These are phyloP conservation scores for Psammodynastes pulverulentus DNA, from an alignment of 2,113 vertebrate genomes.

Conservation along the genomic window DNA sequence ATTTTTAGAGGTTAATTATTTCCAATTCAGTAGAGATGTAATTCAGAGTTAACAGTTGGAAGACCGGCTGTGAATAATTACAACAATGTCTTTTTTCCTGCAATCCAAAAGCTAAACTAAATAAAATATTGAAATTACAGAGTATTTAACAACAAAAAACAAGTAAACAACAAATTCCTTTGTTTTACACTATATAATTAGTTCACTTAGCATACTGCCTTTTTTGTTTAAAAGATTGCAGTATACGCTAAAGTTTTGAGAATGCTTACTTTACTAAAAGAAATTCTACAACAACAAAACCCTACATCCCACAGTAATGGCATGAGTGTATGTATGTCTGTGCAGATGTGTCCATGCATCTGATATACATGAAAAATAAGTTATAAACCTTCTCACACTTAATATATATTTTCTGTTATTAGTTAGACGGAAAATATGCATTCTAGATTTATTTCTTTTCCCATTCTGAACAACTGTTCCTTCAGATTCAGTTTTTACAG, in stretches of 20 bases:
- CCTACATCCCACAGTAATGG: neutral
- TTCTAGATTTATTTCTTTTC: neutral
- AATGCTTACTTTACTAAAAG: neutral
- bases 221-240: constrained; percentile 9
- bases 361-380: neutral
- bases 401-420: neutral
- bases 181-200: neutral
- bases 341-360: neutral
- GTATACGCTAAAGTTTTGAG: neutral
- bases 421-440: neutral
- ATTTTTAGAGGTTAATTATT: constrained; percentile 22
- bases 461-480: neutral
- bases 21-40: neutral
- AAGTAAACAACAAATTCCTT: neutral
- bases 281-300: neutral
- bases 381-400: neutral
- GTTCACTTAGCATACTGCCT: accelerated
- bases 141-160: neutral
- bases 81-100: neutral
- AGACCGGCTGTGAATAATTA: neutral
- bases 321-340: neutral
- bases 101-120: neutral
- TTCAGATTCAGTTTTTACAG: neutral
- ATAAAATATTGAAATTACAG: neutral
- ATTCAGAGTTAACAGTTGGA: neutral